Percentiles rank a stretch among this genome's conserved stretches.
Evolutionary conservation across 2,797 vertebrate genomes (phyloP).

Genomic region (Discoglossus pictus): DNA sequence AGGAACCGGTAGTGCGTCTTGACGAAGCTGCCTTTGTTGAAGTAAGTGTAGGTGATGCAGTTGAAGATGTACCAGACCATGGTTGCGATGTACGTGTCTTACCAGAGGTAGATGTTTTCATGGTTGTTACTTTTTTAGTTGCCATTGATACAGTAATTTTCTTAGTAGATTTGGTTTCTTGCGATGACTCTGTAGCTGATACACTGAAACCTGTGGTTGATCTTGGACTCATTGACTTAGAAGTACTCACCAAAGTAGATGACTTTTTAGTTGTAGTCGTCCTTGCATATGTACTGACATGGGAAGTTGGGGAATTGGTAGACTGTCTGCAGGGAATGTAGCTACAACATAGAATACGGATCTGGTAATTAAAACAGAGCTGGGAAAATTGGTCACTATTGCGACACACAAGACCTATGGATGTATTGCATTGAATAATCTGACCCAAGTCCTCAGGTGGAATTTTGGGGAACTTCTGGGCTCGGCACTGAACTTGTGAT

Average conservation of each 20-base stretch:
- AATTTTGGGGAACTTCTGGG: conserved; percentile 57
- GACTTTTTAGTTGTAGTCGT: background rate
- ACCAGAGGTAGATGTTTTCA: background rate
- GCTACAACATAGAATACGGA: conserved; percentile 66
- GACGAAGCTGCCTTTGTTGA: background rate
- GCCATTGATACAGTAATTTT: too few species aligned
- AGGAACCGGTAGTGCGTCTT: background rate
- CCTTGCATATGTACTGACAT: too few species aligned
- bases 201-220: background rate
- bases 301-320: background rate
- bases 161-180: background rate
- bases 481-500: conserved; percentile 63
- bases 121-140: background rate
- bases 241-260: too few species aligned
- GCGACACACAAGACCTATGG: conserved; percentile 61
- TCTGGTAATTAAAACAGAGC: conserved; percentile 67
- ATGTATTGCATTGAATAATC: conserved; percentile 54
- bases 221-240: too few species aligned
- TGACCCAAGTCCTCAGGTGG: conserved; percentile 58
- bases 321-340: conserved; percentile 17
- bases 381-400: conserved; percentile 66
- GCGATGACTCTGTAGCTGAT: too few species aligned
- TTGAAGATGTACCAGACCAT: too few species aligned
- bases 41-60: background rate
- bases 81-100: too few species aligned